These are phyloP conservation scores for Distichodus sexfasciatus DNA, from an alignment of 2,797 vertebrate species.

Conservation along the genomic window DNA sequence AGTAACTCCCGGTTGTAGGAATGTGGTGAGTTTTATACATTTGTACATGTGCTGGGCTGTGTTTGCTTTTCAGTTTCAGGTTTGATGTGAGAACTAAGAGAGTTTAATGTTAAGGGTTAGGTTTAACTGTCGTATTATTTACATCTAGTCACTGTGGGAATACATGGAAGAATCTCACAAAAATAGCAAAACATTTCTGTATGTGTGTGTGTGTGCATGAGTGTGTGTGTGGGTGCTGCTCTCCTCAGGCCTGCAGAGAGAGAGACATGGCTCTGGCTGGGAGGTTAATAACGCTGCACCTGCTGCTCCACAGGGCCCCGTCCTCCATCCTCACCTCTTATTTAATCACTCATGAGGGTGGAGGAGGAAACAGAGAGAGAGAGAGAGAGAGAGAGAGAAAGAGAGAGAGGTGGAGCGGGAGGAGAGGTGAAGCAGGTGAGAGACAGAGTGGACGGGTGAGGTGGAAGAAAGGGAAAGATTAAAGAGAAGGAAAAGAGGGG, in stretches of 20 bases:
- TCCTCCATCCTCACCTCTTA: slow-evolving; percentile 55
- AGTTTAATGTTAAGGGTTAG: too few relatives aligned
- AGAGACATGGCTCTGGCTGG: slow-evolving; percentile 57
- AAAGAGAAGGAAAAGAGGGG: neutral
- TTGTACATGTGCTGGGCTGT: too few relatives aligned
- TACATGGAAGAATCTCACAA: too few relatives aligned
- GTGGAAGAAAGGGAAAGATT: neutral
- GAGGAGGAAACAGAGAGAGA: slow-evolving; percentile 26
- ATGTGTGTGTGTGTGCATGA: neutral
- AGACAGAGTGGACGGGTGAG: slow-evolving; percentile 7
- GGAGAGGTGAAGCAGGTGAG: slow-evolving; percentile 20
- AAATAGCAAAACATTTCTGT: too few relatives aligned
- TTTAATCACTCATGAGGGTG: slow-evolving; percentile 70
- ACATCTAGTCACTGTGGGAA: too few relatives aligned
- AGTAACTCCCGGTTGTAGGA: too few relatives aligned
- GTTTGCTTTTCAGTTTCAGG: too few relatives aligned
- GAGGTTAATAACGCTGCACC: slow-evolving; percentile 73
- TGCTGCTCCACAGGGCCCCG: slow-evolving; percentile 61
- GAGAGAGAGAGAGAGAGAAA: neutral
- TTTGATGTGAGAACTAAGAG: too few relatives aligned
- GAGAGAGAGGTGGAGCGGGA: neutral
- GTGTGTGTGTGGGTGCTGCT: slow-evolving; percentile 37
- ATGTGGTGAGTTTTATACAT: too few relatives aligned
- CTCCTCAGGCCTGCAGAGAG: slow-evolving; percentile 61
- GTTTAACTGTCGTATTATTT: too few relatives aligned